phyloP scores from a whole-genome alignment of 1,140 invertebrate species.

The Drosophila navojoa region DNA sequence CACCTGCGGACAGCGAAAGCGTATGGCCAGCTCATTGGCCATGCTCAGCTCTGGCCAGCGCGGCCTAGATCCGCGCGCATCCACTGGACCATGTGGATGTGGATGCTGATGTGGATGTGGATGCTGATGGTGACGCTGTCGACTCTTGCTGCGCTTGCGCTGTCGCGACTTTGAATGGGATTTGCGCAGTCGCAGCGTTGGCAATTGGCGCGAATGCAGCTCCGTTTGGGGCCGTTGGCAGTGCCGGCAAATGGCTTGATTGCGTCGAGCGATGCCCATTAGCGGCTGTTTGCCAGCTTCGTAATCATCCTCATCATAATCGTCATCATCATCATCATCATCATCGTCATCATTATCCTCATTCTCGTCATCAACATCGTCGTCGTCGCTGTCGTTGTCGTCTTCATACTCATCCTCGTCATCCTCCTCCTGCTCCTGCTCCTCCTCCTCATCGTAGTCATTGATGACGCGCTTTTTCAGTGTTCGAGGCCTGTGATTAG shows the following conservation, averaged over 20 bases:
- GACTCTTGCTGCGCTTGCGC: constrained; percentile 64
- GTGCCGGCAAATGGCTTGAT: constrained; percentile 59
- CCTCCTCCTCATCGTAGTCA: not conserved
- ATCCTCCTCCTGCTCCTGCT: constrained; percentile 14
- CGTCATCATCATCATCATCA: not conserved
- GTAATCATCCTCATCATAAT: constrained; percentile 21
- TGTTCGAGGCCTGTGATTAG: constrained; percentile 16
- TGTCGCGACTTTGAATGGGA: constrained; percentile 54
- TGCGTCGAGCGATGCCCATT: not conserved
- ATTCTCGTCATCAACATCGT: too few species aligned
- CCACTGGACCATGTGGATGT: constrained; percentile 7
- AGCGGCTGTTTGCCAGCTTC: constrained; percentile 4
- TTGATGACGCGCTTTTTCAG: not conserved
- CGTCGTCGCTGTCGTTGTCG: not conserved
- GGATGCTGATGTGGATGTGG: constrained; percentile 16
- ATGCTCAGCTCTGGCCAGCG: constrained; percentile 66
- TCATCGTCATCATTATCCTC: constrained; percentile 11
- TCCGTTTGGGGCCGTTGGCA: constrained; percentile 68
- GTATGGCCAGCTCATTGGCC: constrained; percentile 77
- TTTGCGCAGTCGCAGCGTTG: constrained; percentile 39
- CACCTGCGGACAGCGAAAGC: constrained; percentile 79
- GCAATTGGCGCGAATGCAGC: constrained; percentile 40
- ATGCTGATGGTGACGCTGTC: constrained; percentile 37
- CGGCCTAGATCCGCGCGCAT: not conserved
- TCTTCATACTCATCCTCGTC: constrained; percentile 16